Percentiles rank a stretch among this genome's conserved stretches.
phyloP scores from a whole-genome alignment of 2,113 vertebrate genomes.

The Globicephala melas region DNA sequence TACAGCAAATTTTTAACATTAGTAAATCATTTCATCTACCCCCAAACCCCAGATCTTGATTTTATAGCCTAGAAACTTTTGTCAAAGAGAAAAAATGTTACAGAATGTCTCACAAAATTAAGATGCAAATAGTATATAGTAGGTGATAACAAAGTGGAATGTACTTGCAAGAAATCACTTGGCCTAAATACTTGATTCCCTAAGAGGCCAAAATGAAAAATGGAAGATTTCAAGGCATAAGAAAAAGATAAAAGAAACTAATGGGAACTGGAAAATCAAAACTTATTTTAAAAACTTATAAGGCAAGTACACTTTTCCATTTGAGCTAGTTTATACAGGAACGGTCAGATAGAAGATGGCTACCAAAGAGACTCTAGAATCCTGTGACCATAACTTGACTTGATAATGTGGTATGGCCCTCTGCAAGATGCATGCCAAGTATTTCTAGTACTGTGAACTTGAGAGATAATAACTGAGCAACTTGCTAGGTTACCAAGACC shows the following conservation, averaged over 20 bases:
- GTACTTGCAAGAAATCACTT: constrained; percentile 42
- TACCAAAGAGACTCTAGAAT: constrained; percentile 18
- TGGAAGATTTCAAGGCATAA: constrained; percentile 42
- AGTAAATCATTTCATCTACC: constrained; percentile 43
- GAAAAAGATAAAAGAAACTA: constrained; percentile 24
- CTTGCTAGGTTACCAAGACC: background rate
- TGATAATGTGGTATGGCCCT: background rate
- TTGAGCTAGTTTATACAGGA: constrained; percentile 26
- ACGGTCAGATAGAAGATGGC: background rate
- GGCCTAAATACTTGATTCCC: constrained; percentile 41
- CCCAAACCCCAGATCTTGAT: background rate
- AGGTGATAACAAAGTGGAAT: constrained; percentile 57
- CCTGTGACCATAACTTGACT: constrained; percentile 13
- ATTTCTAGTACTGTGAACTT: constrained; percentile 25
- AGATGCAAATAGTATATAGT: constrained; percentile 1
- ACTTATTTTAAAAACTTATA: constrained; percentile 42
- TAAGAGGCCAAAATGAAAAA: constrained; percentile 27
- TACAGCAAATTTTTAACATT: constrained; percentile 61
- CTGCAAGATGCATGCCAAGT: constrained; percentile 7
- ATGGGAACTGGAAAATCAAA: constrained; percentile 30
- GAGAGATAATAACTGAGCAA: background rate
- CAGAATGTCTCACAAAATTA: constrained; percentile 35
- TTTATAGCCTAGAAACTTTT: constrained; percentile 26
- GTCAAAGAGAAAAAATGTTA: constrained; percentile 28
- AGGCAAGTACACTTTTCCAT: constrained; percentile 10